Evolutionary conservation across 2,888 invertebrate genomes (phyloP).

Genomic region (Tricholauxania praeusta): DNA sequence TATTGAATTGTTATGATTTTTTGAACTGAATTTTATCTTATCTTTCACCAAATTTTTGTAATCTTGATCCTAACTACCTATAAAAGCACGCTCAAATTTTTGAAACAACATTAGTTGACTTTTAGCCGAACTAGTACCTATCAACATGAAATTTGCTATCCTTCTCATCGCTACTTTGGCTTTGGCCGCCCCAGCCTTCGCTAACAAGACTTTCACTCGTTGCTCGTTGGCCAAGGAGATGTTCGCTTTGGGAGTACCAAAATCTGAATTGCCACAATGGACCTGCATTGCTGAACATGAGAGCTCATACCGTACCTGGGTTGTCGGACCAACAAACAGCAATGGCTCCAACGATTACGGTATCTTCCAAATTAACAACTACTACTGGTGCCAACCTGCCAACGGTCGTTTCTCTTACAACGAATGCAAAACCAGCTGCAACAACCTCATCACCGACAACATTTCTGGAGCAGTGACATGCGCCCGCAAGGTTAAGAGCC

Average conservation of each 20-base stretch:
- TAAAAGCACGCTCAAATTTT: too few species aligned
- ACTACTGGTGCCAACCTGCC: conserved; percentile 52
- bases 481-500: conserved; percentile 48
- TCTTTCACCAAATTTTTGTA: too few species aligned
- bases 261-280: conserved; percentile 54
- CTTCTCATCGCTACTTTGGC: too few species aligned
- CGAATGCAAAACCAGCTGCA: conserved; percentile 51
- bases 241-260: conserved; percentile 55
- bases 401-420: conserved; percentile 46
- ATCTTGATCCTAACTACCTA: too few species aligned
- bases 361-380: conserved; percentile 57
- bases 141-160: too few species aligned
- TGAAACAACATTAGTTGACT: too few species aligned
- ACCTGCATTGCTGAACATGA: conserved; percentile 55
- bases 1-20: too few species aligned
- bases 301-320: conserved; percentile 61
- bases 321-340: conserved; percentile 64
- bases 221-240: conserved; percentile 57
- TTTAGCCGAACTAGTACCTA: too few species aligned
- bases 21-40: too few species aligned
- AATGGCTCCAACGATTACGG: conserved; percentile 65
- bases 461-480: conserved; percentile 49
- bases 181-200: too few species aligned
- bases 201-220: conserved; percentile 33
- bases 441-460: conserved; percentile 48